phyloP scores from a whole-genome alignment of 1,140 invertebrate genomes.

The Carcinoscorpius rotundicauda region DNA sequence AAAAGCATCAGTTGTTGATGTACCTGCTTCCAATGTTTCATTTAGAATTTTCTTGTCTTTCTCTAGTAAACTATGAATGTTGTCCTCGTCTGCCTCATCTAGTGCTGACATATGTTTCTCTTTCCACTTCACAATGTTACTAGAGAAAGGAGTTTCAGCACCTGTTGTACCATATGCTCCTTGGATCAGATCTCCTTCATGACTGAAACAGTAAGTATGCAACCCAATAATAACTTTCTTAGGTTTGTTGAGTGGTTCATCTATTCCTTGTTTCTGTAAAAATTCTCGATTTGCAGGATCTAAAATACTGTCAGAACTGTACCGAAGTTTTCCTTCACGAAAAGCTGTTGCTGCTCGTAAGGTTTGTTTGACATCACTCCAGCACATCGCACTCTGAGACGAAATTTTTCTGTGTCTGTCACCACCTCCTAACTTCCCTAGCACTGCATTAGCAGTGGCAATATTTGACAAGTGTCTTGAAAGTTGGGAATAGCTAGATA shows the following conservation, averaged over 20 bases:
- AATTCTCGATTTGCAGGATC: conserved; percentile 42
- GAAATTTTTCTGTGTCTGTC: too few species aligned
- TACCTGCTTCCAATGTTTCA: neutral
- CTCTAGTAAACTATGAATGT: too few species aligned
- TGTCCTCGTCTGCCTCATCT: too few species aligned
- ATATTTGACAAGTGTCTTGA: too few species aligned
- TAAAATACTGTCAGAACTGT: conserved; percentile 31
- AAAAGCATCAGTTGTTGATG: neutral
- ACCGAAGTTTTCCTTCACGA: conserved; percentile 2
- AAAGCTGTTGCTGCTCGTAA: conserved; percentile 7
- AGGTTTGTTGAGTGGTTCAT: conserved; percentile 23
- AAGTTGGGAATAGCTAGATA: too few species aligned
- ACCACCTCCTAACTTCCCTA: too few species aligned
- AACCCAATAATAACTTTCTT: conserved; percentile 35
- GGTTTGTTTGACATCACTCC: too few species aligned
- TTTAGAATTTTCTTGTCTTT: conserved; percentile 6
- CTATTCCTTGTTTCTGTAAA: conserved; percentile 37
- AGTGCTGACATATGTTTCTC: too few species aligned
- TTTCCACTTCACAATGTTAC: too few species aligned
- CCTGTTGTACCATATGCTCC: conserved; percentile 14
- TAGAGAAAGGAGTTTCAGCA: conserved; percentile 1
- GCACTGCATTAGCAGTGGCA: too few species aligned
- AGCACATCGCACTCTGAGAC: too few species aligned
- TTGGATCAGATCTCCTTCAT: conserved; percentile 41
- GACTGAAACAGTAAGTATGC: conserved; percentile 40